Base-by-base conservation (phyloP, 35 echinoderm and acorn worm species). In the Hemicentrotus pulcherrimus region DNA sequence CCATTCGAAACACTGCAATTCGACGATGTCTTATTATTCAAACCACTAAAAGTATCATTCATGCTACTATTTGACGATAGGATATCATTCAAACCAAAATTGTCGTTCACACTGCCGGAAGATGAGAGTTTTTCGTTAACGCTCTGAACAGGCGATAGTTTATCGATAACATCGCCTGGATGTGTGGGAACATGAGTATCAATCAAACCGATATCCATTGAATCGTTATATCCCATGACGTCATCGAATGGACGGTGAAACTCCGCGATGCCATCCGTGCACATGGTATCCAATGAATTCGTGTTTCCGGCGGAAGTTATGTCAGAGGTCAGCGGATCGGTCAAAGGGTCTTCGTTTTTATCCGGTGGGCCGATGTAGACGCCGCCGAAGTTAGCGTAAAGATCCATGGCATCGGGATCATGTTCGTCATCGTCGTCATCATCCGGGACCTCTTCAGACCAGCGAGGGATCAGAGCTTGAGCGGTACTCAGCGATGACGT, bases 291-390 rank as follows among this genome's bases (percentile, higher is more conserved):
- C 94, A 88, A 88, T 2, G 70, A 92, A 86, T 96, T 65, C 30
- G 50, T 94, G 48, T 96, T 92, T 16, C 59, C 31, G 31, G 48
- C 47, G n/a, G 91, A 90, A 61, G 61, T 93, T 14, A 45, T 11
- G 28, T 89, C 88, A 14, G 30, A 31, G n/a, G 91, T 65, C 31
- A 90, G 31, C 45, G 91, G 55, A 11, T 24, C 52, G 18, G 47
- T 92, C 9, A 61, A 31, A 65, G 70, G 88, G 31, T 86, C 92
- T 86, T 59, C 46, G 10, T 92, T 33, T 31, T 59, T 94, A 32
- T 94, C 95, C 4, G 97, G 97, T 13, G 97, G 97, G 15, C 97
- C 97, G 32, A 97, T 96, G 95, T 96, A 97, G 30, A 97, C 97
- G 18, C 97, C 97, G 12, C 97, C 97, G 47, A 96, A 97, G 94